Conservation (phyloP, 2,888 invertebrate genomes). For the Lepidochitona cinerea region DNA sequence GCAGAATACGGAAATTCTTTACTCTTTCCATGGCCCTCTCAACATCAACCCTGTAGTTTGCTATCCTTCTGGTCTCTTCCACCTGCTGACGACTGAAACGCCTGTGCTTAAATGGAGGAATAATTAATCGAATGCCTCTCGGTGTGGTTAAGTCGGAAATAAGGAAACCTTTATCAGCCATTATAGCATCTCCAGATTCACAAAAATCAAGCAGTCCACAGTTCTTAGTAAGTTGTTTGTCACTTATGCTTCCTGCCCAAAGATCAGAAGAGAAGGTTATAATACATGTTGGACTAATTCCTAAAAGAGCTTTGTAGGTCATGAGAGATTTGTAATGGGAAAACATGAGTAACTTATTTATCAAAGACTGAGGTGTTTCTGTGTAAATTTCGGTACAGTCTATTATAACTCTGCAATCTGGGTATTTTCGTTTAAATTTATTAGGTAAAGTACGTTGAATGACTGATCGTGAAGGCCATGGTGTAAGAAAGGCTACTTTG, state of each 20-base stretch:
- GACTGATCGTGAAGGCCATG: not conserved
- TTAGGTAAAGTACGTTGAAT: conserved; percentile 20
- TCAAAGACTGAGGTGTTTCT: conserved; percentile 24
- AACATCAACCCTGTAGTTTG: conserved; percentile 23
- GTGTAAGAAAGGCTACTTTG: not conserved
- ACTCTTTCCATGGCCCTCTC: conserved; percentile 17
- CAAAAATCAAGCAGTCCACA: conserved; percentile 25
- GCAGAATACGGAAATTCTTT: conserved; percentile 22
- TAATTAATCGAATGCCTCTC: conserved; percentile 16
- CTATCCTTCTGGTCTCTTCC: conserved; percentile 19
- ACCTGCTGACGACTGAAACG: conserved; percentile 16
- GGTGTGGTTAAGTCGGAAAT: conserved; percentile 25
- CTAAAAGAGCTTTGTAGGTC: conserved; percentile 28
- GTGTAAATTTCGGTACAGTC: conserved; percentile 39
- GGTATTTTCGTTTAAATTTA: conserved; percentile 23
- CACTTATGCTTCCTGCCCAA: conserved; percentile 29
- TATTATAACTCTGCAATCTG: conserved; percentile 27
- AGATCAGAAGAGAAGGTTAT: conserved; percentile 34
- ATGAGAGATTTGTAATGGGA: conserved; percentile 27
- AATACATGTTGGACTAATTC: conserved; percentile 28
- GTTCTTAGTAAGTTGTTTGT: conserved; percentile 25
- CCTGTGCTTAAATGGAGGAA: conserved; percentile 26
- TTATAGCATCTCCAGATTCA: conserved; percentile 34
- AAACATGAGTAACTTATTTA: conserved; percentile 20
- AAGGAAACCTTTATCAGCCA: conserved; percentile 37